Base-by-base conservation (phyloP, 2,797 vertebrate species). In the Characodon lateralis region DNA sequence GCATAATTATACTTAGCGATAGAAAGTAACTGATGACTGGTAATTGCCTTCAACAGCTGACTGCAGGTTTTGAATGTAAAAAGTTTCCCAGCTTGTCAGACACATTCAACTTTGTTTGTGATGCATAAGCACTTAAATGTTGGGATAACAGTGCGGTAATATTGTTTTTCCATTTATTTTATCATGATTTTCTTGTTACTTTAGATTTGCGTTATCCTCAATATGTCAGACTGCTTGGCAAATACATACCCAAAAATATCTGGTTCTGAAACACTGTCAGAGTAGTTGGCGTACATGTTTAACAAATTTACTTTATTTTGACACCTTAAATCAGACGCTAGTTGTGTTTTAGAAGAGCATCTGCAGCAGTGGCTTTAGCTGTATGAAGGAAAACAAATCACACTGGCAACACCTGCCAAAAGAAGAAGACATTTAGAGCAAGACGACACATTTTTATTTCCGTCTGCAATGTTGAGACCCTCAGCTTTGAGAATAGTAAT, bases 201-300 rank as follows among this genome's bases (percentile, higher is more conserved):
- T 48, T 48, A 66, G 43, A 16, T 76, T n/a, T 43, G n/a, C 69
- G 53, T 73, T 73, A 73, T 43, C 75, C 75, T 77, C 65, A 77
- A 77, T 77, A 70, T 58, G 75, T 77, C 75, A 77, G 75, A 59
- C 39, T 46, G 51, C 66, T 46, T 20, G 10, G 41, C 63, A 70
- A 31, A 70, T 28, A 22, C n/a, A 20, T n/a, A 66, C 7, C 61
- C 59, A 53, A 75, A 51, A 75, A 75, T 75, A 53, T 53, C 61
- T 53, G 14, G 2, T 39, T 56, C 14, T 26, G 18, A 55, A 66
- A 51, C 22, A 51, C 31, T 66, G 65, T 41, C 74, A 70, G 43
- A 24, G 22, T 70, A 26, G 66, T 26, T 70, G 66, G 41, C 7
- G 6, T 43, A 69, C 24, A 26, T 8, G 66, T 70, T 70, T 48